Percentiles rank a stretch among this genome's conserved stretches.
Evolutionary conservation across 1,140 invertebrate genomes (phyloP).

Genomic region (Ladona fulva): DNA sequence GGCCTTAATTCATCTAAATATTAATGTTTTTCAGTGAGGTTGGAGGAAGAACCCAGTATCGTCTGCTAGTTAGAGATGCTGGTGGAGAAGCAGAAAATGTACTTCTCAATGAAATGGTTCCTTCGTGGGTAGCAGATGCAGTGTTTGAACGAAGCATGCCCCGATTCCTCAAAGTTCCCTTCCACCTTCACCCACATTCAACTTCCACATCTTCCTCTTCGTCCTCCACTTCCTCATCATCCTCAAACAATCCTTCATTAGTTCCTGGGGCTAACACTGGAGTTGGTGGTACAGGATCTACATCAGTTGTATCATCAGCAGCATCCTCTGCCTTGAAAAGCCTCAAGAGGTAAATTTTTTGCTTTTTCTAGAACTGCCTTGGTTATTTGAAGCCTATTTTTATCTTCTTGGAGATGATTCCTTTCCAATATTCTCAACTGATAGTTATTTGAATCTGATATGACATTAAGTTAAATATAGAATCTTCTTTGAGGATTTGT

Average conservation of each 20-base stretch:
- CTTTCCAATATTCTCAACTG: too few species aligned
- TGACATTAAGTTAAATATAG: too few species aligned
- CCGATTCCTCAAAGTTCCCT: slow-evolving; percentile 96
- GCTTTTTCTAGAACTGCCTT: too few species aligned
- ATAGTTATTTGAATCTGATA: too few species aligned
- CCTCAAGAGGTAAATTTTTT: slow-evolving; percentile 72
- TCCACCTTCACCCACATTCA: slow-evolving; percentile 89
- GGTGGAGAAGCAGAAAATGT: slow-evolving; percentile 91
- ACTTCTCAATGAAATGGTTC: slow-evolving; percentile 88
- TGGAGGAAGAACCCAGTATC: slow-evolving; percentile 84
- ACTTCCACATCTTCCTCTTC: slow-evolving; percentile 31
- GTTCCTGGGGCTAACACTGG: neutral
- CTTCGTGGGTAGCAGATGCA: slow-evolving; percentile 92
- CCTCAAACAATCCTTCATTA: neutral
- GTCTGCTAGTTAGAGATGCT: slow-evolving; percentile 84
- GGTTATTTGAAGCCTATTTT: too few species aligned
- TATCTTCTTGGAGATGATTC: too few species aligned
- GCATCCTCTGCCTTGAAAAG: slow-evolving; percentile 69
- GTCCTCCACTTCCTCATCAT: neutral
- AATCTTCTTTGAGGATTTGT: too few species aligned
- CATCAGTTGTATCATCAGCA: neutral
- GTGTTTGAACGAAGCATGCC: slow-evolving; percentile 89
- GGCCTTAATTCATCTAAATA: too few species aligned
- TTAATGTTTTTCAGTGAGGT: slow-evolving; percentile 63
- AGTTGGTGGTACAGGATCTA: neutral